Evolutionary conservation across 2,797 vertebrate species (phyloP), one percentile per base, ranked within the genome.

Genomic region (Schizopygopsis pylzovi): DNA sequence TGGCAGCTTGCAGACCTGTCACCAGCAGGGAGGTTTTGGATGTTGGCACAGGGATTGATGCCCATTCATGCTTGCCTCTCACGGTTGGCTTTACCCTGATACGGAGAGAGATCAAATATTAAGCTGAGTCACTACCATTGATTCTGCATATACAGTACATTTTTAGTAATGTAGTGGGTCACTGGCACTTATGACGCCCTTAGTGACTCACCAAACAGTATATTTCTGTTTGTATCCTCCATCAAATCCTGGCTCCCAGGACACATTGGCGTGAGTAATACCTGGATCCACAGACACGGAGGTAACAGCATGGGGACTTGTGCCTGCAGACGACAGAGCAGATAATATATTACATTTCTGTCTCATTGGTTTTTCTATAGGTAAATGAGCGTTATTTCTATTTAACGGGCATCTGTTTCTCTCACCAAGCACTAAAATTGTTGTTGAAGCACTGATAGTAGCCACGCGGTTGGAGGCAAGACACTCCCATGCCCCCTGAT

Each of bases 161-260:
- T 67, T 65, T 8, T 33, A 67, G 13, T 18, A 67, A 67, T 37
- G 28, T 37, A 33, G 28, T 67, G 6, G 28, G 28, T 16, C 15
- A 18, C 63, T 67, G 28, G 6, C 4, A 67, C 28, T 65, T 33
- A 33, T 15, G 15, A 33, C 16, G 3, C 7, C 63, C 6, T 37
- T 37, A 37, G 63, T 47, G 77, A 93, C 94, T 90, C 93, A 99
- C 98, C 98, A 99, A 10, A 99, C 96, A 49, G 96, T 98, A 93
- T 98, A 99, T 91, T 96, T 96, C 93, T 99, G 98, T 63, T 96
- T 96, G 89, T 97, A 98, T 82, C 98, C 98, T 22, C 98, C 98
- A 15, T 99, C 98, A 82, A 98, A 99, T 1, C 98, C 97, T 0
- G 97, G 96, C 73, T 96, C 95, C 98, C 98, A 99, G 89, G 97